Evolutionary conservation across 2,888 invertebrate species (phyloP).

Genomic region (Stramonita haemastoma): DNA sequence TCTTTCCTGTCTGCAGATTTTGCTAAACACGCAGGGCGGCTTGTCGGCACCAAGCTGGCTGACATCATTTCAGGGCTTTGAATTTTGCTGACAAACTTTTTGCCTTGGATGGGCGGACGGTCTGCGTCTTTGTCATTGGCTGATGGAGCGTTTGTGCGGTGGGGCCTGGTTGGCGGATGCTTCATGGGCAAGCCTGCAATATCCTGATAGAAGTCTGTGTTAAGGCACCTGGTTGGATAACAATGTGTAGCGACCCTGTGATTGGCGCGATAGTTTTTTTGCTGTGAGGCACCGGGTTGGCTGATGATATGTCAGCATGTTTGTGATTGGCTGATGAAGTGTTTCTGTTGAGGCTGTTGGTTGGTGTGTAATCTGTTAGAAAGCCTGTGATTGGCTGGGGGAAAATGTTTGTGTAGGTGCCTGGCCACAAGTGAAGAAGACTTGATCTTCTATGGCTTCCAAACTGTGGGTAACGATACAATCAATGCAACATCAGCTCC

Average conservation of each 20-base stretch:
- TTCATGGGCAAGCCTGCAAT: too few relatives aligned
- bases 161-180: neutral
- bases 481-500: neutral
- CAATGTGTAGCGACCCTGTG: neutral
- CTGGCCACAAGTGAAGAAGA: neutral
- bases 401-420: neutral
- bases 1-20: neutral
- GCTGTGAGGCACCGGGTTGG: neutral
- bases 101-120: neutral
- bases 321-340: neutral
- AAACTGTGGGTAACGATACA: neutral
- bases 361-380: neutral
- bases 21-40: neutral
- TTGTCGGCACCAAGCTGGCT: neutral
- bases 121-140: neutral
- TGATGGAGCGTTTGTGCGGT: neutral
- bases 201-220: too few relatives aligned
- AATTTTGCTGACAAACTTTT: conserved; percentile 5
- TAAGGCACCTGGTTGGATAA: neutral
- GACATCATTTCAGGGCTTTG: neutral
- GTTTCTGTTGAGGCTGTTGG: neutral
- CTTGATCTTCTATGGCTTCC: conserved; percentile 19
- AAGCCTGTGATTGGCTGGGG: neutral
- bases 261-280: neutral
- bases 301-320: neutral